These are phyloP conservation scores for Caerostris extrusa DNA, from an alignment of 1,140 invertebrate species.

Conservation along the genomic window DNA sequence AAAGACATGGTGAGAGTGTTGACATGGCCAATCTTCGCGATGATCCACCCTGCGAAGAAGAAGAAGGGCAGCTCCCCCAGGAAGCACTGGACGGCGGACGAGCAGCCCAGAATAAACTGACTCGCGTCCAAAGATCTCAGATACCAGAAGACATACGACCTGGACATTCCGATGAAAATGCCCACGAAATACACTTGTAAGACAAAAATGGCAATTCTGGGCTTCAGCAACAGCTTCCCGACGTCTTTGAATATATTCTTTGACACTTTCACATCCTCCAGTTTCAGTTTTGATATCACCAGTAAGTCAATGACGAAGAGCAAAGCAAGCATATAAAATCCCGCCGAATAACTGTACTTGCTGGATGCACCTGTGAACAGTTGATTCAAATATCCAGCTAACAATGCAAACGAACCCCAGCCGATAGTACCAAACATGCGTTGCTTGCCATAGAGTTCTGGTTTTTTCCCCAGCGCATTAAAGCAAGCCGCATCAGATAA, in stretches of 20 bases:
- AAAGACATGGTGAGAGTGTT: slow-evolving; percentile 90
- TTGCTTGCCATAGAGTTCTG: slow-evolving; percentile 87
- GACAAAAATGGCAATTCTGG: slow-evolving; percentile 87
- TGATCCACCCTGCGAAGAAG: slow-evolving; percentile 90
- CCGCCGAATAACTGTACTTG: slow-evolving; percentile 87
- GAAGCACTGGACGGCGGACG: slow-evolving; percentile 90
- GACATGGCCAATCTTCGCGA: slow-evolving; percentile 91
- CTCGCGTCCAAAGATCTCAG: slow-evolving; percentile 80
- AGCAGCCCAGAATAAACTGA: slow-evolving; percentile 90
- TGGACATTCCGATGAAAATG: slow-evolving; percentile 91
- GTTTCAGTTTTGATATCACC: slow-evolving; percentile 82
- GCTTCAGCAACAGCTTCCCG: slow-evolving; percentile 85
- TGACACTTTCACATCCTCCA: slow-evolving; percentile 49
- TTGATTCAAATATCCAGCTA: slow-evolving; percentile 64
- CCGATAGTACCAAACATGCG: slow-evolving; percentile 85
- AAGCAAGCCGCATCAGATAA: slow-evolving; percentile 79
- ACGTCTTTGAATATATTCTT: slow-evolving; percentile 82
- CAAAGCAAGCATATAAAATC: slow-evolving; percentile 87
- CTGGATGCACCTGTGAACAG: slow-evolving; percentile 79
- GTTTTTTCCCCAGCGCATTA: slow-evolving; percentile 50
- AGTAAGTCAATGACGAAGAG: slow-evolving; percentile 79
- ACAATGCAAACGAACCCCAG: slow-evolving; percentile 77
- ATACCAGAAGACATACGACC: slow-evolving; percentile 88
- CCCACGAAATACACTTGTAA: slow-evolving; percentile 91
- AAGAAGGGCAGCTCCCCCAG: slow-evolving; percentile 94